These are phyloP conservation scores for Whitmania pigra DNA, from an alignment of 1,140 invertebrate species.

Conservation along the genomic window DNA sequence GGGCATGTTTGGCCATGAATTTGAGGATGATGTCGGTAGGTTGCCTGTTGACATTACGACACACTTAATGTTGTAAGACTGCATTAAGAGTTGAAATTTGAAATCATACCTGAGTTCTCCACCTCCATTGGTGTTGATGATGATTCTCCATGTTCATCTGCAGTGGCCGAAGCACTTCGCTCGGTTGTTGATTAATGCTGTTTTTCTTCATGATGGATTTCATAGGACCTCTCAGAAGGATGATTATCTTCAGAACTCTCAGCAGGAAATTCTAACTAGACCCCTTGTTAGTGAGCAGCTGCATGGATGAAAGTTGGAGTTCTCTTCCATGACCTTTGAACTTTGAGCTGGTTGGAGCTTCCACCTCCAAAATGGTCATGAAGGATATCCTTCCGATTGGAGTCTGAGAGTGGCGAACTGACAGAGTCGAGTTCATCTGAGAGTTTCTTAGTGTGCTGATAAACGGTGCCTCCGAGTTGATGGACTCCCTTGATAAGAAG, in stretches of 20 bases:
- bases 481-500: slow-evolving; percentile 59
- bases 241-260: slow-evolving; percentile 72
- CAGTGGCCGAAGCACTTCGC: too few species aligned
- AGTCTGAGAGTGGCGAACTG: slow-evolving; percentile 20
- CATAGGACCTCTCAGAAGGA: slow-evolving; percentile 67
- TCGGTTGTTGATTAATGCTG: slow-evolving; percentile 27
- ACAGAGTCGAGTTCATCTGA: background rate
- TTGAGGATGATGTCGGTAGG: too few species aligned
- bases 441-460: slow-evolving; percentile 52
- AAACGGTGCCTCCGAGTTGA: slow-evolving; percentile 59
- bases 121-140: slow-evolving; percentile 36
- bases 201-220: slow-evolving; percentile 47
- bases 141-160: too few species aligned
- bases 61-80: too few species aligned
- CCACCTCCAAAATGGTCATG: slow-evolving; percentile 43
- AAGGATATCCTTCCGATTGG: slow-evolving; percentile 32
- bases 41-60: too few species aligned
- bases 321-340: slow-evolving; percentile 59
- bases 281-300: slow-evolving; percentile 67
- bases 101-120: slow-evolving; percentile 31
- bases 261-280: slow-evolving; percentile 79
- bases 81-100: too few species aligned
- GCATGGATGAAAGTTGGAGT: slow-evolving; percentile 72
- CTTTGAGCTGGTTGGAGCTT: slow-evolving; percentile 51
- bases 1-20: too few species aligned